phyloP scores from a whole-genome alignment of 2,888 invertebrate species.

The Xanthorhoe designata region DNA sequence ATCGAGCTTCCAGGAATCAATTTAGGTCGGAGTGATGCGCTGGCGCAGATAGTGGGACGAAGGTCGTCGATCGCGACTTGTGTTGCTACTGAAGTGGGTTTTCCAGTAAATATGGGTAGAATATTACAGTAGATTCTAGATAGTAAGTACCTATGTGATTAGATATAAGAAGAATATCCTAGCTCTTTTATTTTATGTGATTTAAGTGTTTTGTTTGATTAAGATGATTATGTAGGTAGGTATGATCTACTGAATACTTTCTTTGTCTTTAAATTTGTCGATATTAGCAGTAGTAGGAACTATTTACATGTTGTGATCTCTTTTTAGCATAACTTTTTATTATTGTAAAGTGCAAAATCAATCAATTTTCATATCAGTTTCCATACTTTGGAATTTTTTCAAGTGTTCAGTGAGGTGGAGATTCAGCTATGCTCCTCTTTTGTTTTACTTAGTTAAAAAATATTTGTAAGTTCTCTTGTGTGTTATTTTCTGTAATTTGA shows the following conservation, averaged over 20 bases:
- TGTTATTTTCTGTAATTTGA: neutral
- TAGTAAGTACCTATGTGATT: neutral
- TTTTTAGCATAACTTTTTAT: too few relatives aligned
- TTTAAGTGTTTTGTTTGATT: too few relatives aligned
- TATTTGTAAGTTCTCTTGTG: neutral
- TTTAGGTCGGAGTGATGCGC: conserved; percentile 54
- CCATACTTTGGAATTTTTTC: too few relatives aligned
- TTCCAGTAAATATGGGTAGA: conserved; percentile 8
- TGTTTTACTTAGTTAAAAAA: too few relatives aligned
- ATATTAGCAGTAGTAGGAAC: neutral
- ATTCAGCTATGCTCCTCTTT: too few relatives aligned
- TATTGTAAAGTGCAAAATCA: too few relatives aligned
- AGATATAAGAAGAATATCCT: too few relatives aligned
- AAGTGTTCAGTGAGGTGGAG: too few relatives aligned
- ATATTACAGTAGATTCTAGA: neutral
- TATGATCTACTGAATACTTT: too few relatives aligned
- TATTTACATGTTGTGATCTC: neutral
- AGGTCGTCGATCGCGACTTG: conserved; percentile 60
- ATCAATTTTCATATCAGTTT: too few relatives aligned
- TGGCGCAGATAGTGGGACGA: conserved; percentile 55
- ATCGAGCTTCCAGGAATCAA: conserved; percentile 55
- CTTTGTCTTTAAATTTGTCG: neutral
- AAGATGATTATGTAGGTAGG: too few relatives aligned
- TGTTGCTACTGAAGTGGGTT: conserved; percentile 27
- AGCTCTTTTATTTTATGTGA: too few relatives aligned